Evolutionary conservation across 1,140 invertebrate genomes (phyloP).

Genomic region (Neodiprion pinetum): DNA sequence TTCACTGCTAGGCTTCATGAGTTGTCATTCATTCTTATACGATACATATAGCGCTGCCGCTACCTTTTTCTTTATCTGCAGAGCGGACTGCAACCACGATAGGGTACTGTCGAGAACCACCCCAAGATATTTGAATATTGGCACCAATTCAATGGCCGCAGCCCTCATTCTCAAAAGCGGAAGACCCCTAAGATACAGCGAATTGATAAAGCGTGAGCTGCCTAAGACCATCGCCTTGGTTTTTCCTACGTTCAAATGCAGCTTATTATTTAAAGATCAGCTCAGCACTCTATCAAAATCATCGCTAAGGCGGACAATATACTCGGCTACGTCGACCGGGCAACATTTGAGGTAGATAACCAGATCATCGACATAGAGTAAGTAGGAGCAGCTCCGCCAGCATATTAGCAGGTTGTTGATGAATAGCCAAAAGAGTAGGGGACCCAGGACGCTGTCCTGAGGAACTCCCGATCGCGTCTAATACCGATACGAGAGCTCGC

Average conservation of each 20-base stretch:
- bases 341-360: background rate
- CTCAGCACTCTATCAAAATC: background rate
- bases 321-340: background rate
- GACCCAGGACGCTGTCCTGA: background rate
- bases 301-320: background rate
- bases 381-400: background rate
- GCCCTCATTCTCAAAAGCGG: background rate
- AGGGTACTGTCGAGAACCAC: background rate
- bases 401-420: conserved; percentile 4
- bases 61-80: background rate
- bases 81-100: background rate
- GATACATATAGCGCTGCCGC: background rate
- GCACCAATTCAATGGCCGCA: background rate
- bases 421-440: background rate
- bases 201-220: background rate
- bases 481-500: background rate
- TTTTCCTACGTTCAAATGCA: background rate
- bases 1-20: background rate
- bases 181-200: background rate
- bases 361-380: conserved; percentile 3
- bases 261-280: background rate
- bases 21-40: conserved; percentile 7
- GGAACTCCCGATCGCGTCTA: conserved; percentile 18
- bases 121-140: background rate
- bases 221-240: background rate